These are phyloP conservation scores for Drosophila arawakana DNA, from an alignment of 1,140 invertebrate species.

Conservation along the genomic window DNA sequence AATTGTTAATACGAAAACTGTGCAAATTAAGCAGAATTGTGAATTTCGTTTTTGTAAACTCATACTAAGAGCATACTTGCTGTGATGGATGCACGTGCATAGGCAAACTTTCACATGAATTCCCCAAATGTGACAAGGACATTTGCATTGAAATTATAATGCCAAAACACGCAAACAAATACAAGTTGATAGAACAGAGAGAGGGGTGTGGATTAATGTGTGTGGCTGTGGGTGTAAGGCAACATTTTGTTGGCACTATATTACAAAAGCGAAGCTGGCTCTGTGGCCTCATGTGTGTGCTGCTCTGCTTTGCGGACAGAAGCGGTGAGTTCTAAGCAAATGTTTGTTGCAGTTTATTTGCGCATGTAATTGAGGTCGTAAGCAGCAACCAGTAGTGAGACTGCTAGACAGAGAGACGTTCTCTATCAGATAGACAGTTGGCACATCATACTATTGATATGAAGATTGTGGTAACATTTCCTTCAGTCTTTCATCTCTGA, in stretches of 20 bases:
- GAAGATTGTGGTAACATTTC: conserved; percentile 19
- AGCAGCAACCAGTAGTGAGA: conserved; percentile 51
- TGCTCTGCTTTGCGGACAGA: conserved; percentile 19
- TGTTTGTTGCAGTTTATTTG: conserved; percentile 81
- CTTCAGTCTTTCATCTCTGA: neutral
- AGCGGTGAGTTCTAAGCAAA: conserved; percentile 69
- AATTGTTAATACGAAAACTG: too few species aligned
- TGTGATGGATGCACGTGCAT: conserved; percentile 46
- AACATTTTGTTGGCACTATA: conserved; percentile 43
- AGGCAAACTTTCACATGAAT: conserved; percentile 72
- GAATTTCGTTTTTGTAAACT: neutral
- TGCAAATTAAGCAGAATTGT: too few species aligned
- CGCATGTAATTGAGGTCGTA: conserved; percentile 77
- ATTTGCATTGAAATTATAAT: conserved; percentile 77
- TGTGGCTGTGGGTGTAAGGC: conserved; percentile 8
- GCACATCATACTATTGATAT: conserved; percentile 30
- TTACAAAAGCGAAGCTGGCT: conserved; percentile 36
- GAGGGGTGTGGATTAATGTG: neutral
- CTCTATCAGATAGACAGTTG: conserved; percentile 11
- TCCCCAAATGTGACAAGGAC: conserved; percentile 79
- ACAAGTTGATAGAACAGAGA: neutral
- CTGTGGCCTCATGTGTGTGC: conserved; percentile 27
- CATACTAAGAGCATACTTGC: conserved; percentile 20
- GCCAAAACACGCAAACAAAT: conserved; percentile 52
- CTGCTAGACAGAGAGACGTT: conserved; percentile 23